Percentiles rank a stretch among this genome's conserved stretches.
These are phyloP conservation scores for Aporrectodea caliginosa DNA, from an alignment of 1,140 invertebrate genomes.

Conservation along the genomic window DNA sequence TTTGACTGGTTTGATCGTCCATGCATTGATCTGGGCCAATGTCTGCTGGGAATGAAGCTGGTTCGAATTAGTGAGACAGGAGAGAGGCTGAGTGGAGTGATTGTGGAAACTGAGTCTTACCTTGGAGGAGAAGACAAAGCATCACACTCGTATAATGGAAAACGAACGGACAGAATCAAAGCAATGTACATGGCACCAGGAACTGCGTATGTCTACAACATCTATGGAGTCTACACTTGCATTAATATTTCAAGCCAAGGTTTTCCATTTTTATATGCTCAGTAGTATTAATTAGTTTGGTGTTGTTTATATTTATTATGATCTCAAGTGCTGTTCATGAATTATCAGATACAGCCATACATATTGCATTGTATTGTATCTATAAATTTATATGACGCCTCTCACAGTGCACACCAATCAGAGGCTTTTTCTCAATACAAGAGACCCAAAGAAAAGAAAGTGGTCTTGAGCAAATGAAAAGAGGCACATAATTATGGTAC, in stretches of 20 bases:
- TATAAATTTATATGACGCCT: too few relatives aligned
- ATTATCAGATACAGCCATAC: too few relatives aligned
- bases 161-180: constrained; percentile 65
- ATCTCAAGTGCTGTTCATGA: too few relatives aligned
- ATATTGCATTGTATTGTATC: too few relatives aligned
- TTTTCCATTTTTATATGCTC: too few relatives aligned
- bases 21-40: constrained; percentile 59
- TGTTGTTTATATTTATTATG: too few relatives aligned
- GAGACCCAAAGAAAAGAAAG: too few relatives aligned
- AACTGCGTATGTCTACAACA: constrained; percentile 75
- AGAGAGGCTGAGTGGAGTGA: constrained; percentile 62
- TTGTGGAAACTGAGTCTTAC: constrained; percentile 78
- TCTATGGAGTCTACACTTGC: constrained; percentile 78
- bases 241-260: constrained; percentile 76
- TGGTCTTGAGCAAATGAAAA: too few relatives aligned
- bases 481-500: too few relatives aligned
- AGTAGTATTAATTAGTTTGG: too few relatives aligned
- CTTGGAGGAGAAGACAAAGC: constrained; percentile 69
- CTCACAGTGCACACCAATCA: too few relatives aligned
- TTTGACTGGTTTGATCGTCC: constrained; percentile 38
- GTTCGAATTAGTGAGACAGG: constrained; percentile 61
- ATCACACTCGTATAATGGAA: constrained; percentile 67
- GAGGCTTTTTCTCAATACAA: too few relatives aligned
- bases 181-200: constrained; percentile 77
- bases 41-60: constrained; percentile 62